phyloP scores from a whole-genome alignment of 2,797 vertebrate species.

The Selene dorsalis region DNA sequence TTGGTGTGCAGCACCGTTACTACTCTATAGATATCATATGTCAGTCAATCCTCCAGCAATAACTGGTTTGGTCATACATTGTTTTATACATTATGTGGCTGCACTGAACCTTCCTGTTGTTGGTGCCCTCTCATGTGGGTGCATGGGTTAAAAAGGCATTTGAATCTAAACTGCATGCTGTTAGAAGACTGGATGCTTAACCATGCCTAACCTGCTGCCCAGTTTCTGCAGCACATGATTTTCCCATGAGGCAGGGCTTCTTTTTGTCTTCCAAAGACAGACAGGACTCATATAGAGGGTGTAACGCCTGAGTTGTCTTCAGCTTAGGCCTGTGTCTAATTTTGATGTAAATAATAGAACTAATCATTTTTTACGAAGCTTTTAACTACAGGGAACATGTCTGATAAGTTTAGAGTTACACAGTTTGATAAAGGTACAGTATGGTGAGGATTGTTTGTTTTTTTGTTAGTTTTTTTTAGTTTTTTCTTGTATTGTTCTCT shows the following conservation, averaged over 20 bases:
- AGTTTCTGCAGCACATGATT: not conserved
- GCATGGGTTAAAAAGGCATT: slow-evolving; percentile 22
- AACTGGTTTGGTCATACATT: slow-evolving; percentile 38
- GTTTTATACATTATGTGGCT: slow-evolving; percentile 31
- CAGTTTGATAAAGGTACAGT: not conserved
- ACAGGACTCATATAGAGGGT: not conserved
- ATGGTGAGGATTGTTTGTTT: not conserved
- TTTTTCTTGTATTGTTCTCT: slow-evolving; percentile 10
- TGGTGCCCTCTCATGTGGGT: slow-evolving; percentile 10
- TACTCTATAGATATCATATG: too few relatives aligned
- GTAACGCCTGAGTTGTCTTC: not conserved
- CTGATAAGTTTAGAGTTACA: not conserved
- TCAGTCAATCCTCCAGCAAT: slow-evolving; percentile 45
- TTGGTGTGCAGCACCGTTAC: slow-evolving; percentile 1
- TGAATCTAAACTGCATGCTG: slow-evolving; percentile 15
- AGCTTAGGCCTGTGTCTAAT: not conserved
- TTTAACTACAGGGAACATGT: not conserved
- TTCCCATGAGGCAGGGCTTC: not conserved
- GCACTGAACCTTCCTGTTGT: slow-evolving; percentile 40
- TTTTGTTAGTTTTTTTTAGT: too few relatives aligned
- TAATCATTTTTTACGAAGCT: not conserved
- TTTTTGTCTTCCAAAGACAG: not conserved
- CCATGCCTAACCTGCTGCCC: too few relatives aligned
- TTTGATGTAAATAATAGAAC: not conserved
- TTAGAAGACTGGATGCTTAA: too few relatives aligned